Conservation (phyloP, 2,113 vertebrate genomes). For the Saguinus imperator region DNA sequence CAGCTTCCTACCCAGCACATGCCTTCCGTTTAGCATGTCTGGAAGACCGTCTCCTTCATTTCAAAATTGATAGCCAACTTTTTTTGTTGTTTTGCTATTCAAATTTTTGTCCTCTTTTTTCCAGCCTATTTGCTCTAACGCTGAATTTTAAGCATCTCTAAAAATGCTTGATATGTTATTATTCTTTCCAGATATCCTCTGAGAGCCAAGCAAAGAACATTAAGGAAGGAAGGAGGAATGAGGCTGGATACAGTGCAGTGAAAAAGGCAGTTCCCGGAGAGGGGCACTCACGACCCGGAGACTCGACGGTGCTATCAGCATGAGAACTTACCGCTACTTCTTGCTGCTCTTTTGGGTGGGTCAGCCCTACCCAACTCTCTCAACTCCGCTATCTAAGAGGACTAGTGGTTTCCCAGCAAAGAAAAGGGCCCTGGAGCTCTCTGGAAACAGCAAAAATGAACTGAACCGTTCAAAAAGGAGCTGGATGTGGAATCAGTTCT, state of each 20-base stretch:
- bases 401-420: conserved; percentile 86
- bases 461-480: conserved; percentile 94
- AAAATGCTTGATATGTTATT: conserved; percentile 79
- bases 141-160: conserved; percentile 79
- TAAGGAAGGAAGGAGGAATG: conserved; percentile 82
- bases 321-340: conserved; percentile 90
- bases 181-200: conserved; percentile 84
- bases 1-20: neutral
- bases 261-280: conserved; percentile 70
- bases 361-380: conserved; percentile 85
- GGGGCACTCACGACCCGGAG: conserved; percentile 66
- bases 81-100: conserved; percentile 66
- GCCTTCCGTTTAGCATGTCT: conserved; percentile 19
- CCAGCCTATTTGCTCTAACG: conserved; percentile 68
- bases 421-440: conserved; percentile 81
- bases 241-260: conserved; percentile 74
- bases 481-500: conserved; percentile 99
- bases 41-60: conserved; percentile 42
- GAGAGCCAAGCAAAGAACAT: conserved; percentile 81
- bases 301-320: conserved; percentile 77
- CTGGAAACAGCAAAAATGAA: conserved; percentile 82
- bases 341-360: conserved; percentile 86
- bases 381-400: conserved; percentile 87
- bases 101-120: conserved; percentile 59
- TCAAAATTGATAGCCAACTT: conserved; percentile 65